Evolutionary conservation across 37 sponge, comb jelly and placozoan species (phyloP).

Genomic region (Ianthella basta): DNA sequence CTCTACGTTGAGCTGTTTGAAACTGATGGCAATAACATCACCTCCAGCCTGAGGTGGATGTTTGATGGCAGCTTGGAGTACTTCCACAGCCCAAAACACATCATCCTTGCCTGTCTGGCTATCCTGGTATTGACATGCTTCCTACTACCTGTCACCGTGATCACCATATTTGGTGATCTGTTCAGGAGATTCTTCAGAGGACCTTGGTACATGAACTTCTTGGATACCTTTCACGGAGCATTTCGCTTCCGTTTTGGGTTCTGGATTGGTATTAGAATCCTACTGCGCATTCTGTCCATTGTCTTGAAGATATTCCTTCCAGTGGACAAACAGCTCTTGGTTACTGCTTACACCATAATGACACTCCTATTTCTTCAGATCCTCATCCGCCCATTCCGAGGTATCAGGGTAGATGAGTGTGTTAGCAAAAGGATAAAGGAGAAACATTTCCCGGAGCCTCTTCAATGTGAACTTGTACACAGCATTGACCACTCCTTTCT

Average conservation of each 20-base stretch:
- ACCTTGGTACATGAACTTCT: constrained; percentile 14
- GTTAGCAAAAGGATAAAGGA: not conserved
- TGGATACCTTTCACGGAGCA: constrained; percentile 18
- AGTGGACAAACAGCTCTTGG: not conserved
- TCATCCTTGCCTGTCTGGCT: constrained; percentile 15
- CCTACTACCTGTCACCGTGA: constrained; percentile 28
- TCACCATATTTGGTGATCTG: constrained; percentile 19
- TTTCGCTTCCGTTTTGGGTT: constrained; percentile 27
- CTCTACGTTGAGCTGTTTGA: not conserved
- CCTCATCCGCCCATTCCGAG: not conserved
- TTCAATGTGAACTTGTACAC: not conserved
- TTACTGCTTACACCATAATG: not conserved
- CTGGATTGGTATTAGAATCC: constrained; percentile 17
- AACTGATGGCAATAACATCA: not conserved
- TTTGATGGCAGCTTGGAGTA: constrained; percentile 32
- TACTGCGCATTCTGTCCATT: not conserved
- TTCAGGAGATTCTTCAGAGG: constrained; percentile 17
- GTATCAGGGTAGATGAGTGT: not conserved
- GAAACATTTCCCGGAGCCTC: not conserved
- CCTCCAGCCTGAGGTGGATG: constrained; percentile 12
- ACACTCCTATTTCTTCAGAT: not conserved
- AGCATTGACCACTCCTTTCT: not conserved
- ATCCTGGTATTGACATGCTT: not conserved
- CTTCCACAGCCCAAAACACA: constrained; percentile 26
- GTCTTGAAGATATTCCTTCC: not conserved